phyloP scores from a whole-genome alignment of 2,113 vertebrate species.

The Lepidothrix coronata region DNA sequence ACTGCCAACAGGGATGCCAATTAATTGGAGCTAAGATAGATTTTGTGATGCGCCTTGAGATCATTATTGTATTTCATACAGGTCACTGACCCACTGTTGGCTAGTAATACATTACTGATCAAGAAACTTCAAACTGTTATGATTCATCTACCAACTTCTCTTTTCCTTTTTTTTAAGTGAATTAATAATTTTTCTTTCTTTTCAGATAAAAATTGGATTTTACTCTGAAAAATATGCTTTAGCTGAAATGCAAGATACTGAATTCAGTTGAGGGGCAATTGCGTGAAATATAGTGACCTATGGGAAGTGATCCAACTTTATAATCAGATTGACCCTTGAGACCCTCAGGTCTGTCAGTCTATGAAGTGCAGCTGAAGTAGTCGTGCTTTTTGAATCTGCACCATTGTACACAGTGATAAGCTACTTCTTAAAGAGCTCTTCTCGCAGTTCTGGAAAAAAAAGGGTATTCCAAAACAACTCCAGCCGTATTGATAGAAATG shows the following conservation, averaged over 20 bases:
- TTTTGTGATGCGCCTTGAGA: neutral
- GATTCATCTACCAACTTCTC: neutral
- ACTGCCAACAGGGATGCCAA: neutral
- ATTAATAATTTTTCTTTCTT: neutral
- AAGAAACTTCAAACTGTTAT: constrained; percentile 2
- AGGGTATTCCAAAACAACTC: neutral
- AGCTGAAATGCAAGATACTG: neutral
- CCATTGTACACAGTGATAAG: neutral
- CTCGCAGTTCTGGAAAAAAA: neutral
- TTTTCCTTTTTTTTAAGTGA: neutral
- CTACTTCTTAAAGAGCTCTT: neutral
- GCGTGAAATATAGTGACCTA: neutral
- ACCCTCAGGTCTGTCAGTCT: neutral
- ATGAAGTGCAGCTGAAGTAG: neutral
- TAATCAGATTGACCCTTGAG: neutral
- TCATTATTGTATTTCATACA: neutral
- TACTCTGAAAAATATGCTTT: neutral
- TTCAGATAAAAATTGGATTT: neutral
- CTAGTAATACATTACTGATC: neutral
- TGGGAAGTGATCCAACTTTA: neutral
- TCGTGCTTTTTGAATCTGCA: neutral
- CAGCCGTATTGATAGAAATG: neutral
- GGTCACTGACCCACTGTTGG: neutral
- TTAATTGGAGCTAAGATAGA: constrained; percentile 13
- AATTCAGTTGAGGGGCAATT: neutral